Base-by-base conservation (phyloP, 2,888 invertebrate genomes). In the Pilophorus perplexus region DNA sequence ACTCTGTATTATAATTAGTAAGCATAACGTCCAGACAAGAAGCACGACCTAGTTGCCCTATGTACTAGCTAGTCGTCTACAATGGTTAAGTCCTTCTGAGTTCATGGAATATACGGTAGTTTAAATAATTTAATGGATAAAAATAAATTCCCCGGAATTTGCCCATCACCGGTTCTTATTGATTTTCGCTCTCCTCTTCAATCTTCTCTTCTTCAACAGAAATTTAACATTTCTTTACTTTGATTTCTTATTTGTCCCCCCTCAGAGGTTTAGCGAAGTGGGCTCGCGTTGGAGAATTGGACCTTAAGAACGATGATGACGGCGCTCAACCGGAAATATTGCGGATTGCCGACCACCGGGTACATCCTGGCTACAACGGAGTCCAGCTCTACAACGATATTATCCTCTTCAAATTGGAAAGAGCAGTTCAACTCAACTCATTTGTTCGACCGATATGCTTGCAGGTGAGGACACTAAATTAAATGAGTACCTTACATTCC, bases 321-420 rank as follows among this genome's bases (percentile, higher is more conserved):
- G 80, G 79, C 0, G 80, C 81, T 0, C 71, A 74, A 8, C 81
- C 82, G 52, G 75, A 75, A 62, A 78, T 81, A 69, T 78, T 79
- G 2, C 75, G 71, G 14, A 73, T 79, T 10, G 70, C 66, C 23
- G 71, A 72, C 0, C 77, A 81, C 6, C 76, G 78, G 67, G 74
- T 76, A 1, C 84, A 86, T 71, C 85, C 85, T 0, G 73, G 78
- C 0, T 85, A 85, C 75, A 74, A 74, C 0, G 10, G 3, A 1
- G 25, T 25, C 12, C 14, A 52, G 28, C 25, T 52, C 16, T 86
- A 88, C 76, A 78, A 86, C 71, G 87, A 88, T 72, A 85, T 88
- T 57, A 85, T 85, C 0, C 75, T 88, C 0, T 68, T 88, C 0
- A 80, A 82, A 72, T 74, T 87, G 28, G 75, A 74, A 0, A 72